Evolutionary conservation across 1,140 invertebrate species (phyloP), one percentile per base, ranked within the genome.

Genomic region (Pseudomyrmex pallidus): DNA sequence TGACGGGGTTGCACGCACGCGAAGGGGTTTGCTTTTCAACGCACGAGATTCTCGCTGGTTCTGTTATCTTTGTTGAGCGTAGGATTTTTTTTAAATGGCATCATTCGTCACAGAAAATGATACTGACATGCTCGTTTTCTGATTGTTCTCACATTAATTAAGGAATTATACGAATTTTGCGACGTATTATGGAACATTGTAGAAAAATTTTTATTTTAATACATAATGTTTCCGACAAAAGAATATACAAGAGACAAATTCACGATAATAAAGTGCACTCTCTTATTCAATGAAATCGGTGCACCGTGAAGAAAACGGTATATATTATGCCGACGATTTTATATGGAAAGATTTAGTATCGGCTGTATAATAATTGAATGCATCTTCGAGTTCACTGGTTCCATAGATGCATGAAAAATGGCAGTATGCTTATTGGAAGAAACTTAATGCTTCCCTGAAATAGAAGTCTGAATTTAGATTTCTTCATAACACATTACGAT

Each of bases 21-120:
- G 63, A 68, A 44, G 54, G 63, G 64, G 35, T 68, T 46, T 64
- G 54, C 76, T 70, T 78, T 78, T 78, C 64, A 78, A 20, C 44
- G 20, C 76, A 61, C 54, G 66, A 50, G 59, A 78, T 78, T 78
- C 76, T 50, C 76, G 76, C 35, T 78, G 64, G 68, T 78, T 68
- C 35, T 35, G 52, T 70, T 70, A 77, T 57, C 56, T 70, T 78
- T 54, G 76, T 48, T 48, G 66, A 54, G 20, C 76, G 22, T 35
- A 35, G 35, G 63, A 57, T 67, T 52, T 78, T 78, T 68, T 78
- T 35, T 17, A 68, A 25, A 56, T 52, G 20, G 52, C 74, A 22
- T 35, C 64, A 59, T 25, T 78, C 64, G 22, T 67, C 20, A 15
- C 54, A 66, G 44, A 50, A 72, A 80, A 70, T 67, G 54, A 72